A percentile compares a stretch with the other conserved stretches of the same genome.
phyloP scores from a whole-genome alignment of 2,797 vertebrate genomes.

The Momotus momota region DNA sequence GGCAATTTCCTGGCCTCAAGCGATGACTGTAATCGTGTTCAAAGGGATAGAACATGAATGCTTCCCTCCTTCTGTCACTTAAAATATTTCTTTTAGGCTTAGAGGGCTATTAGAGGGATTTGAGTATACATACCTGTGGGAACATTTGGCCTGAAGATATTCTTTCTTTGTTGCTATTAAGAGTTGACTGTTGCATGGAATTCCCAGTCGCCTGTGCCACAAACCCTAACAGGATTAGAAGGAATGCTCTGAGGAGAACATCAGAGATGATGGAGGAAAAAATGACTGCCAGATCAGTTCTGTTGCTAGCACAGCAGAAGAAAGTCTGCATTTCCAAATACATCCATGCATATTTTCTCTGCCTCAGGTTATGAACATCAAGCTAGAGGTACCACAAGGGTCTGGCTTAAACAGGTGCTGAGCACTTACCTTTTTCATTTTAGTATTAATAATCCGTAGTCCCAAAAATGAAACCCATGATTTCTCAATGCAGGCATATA shows the following conservation, averaged over 20 bases:
- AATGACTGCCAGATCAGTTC: not conserved
- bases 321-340: not conserved
- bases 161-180: not conserved
- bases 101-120: not conserved
- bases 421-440: not conserved
- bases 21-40: not conserved
- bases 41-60: not conserved
- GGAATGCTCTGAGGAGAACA: not conserved
- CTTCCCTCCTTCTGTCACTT: not conserved
- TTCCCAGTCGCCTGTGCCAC: not conserved
- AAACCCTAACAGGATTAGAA: not conserved
- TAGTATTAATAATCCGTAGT: not conserved
- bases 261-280: not conserved
- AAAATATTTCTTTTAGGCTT: conserved; percentile 44
- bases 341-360: not conserved
- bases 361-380: not conserved
- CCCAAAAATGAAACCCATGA: not conserved
- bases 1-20: conserved; percentile 23
- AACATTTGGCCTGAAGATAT: conserved; percentile 3
- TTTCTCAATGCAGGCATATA: not conserved
- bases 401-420: not conserved
- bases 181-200: not conserved
- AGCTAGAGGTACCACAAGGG: not conserved
- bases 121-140: not conserved
- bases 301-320: not conserved